A percentile compares a stretch with the other conserved stretches of the same genome.
phyloP scores from a whole-genome alignment of 2,797 vertebrate species.

The Clarias pachynema region DNA sequence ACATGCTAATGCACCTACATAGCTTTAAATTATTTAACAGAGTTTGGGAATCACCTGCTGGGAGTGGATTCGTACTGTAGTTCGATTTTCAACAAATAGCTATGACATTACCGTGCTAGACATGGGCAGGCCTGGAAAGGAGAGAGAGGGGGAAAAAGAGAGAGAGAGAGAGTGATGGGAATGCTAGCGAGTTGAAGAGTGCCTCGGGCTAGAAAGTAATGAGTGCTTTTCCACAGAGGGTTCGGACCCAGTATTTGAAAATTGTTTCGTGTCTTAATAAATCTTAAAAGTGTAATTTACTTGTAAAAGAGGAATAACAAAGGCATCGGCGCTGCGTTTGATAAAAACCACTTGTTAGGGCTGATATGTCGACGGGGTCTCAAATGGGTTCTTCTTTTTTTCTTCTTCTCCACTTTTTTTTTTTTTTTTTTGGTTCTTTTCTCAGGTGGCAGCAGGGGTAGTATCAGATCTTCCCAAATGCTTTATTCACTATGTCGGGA shows the following conservation, averaged over 20 bases:
- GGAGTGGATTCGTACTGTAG: conserved; percentile 84
- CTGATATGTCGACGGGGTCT: conserved; percentile 74
- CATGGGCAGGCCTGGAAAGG: conserved; percentile 73
- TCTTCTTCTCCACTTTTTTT: conserved; percentile 14
- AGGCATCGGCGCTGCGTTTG: conserved; percentile 81
- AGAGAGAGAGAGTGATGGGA: conserved; percentile 85
- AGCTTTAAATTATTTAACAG: conserved; percentile 94
- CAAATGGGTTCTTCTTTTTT: conserved; percentile 27
- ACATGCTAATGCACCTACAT: conserved; percentile 85
- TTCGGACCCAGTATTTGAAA: conserved; percentile 92
- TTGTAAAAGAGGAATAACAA: conserved; percentile 88
- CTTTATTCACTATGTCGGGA: conserved; percentile 48
- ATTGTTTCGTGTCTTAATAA: conserved; percentile 99
- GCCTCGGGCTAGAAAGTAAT: conserved; percentile 97
- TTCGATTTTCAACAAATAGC: conserved; percentile 88
- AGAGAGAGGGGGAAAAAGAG: conserved; percentile 74
- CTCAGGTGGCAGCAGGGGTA: conserved; percentile 64
- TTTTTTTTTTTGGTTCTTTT: conserved; percentile 49
- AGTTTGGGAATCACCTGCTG: conserved; percentile 91
- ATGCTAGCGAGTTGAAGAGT: conserved; percentile 81
- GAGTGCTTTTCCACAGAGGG: conserved; percentile 93
- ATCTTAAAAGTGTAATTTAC: conserved; percentile 99
- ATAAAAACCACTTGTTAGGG: conserved; percentile 85
- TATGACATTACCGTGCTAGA: conserved; percentile 86
- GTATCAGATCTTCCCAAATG: conserved; percentile 54